Conservation (phyloP, 37 sponge, comb jelly and placozoan genomes). For the Sycon ciliatum region DNA sequence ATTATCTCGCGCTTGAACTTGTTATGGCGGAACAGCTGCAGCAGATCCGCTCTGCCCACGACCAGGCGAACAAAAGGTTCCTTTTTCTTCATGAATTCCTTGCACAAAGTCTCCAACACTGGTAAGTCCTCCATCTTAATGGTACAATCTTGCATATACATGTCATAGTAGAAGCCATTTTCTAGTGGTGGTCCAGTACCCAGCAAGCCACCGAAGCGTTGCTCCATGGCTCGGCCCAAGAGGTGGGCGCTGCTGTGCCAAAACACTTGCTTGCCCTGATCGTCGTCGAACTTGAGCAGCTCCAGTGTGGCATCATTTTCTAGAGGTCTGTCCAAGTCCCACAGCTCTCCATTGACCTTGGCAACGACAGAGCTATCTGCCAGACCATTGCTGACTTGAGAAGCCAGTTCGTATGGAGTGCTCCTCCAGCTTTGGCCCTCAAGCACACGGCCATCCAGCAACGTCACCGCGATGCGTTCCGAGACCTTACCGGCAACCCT, state of each 20-base stretch:
- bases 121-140: too few species aligned
- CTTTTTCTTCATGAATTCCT: constrained; percentile 76
- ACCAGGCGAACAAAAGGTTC: constrained; percentile 87
- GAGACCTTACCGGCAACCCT: not conserved
- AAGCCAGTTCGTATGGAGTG: constrained; percentile 78
- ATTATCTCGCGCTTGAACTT: constrained; percentile 88
- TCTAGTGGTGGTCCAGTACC: constrained; percentile 97
- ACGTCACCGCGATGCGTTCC: constrained; percentile 47
- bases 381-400: constrained; percentile 57
- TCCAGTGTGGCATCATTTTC: constrained; percentile 69
- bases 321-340: constrained; percentile 84
- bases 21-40: constrained; percentile 98
- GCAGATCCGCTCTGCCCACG: constrained; percentile 86
- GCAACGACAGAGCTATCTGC: constrained; percentile 80
- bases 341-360: constrained; percentile 79
- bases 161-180: constrained; percentile 93
- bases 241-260: constrained; percentile 99
- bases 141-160: constrained; percentile 64
- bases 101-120: constrained; percentile 72
- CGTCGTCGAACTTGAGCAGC: constrained; percentile 88
- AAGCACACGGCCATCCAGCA: constrained; percentile 82
- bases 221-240: constrained; percentile 97
- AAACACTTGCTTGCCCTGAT: constrained; percentile 81
- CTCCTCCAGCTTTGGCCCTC: constrained; percentile 82
- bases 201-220: constrained; percentile 82